Evolutionary conservation across 2,888 invertebrate genomes (phyloP), one percentile per base, ranked within the genome.

Genomic region (Eulithis prunata): DNA sequence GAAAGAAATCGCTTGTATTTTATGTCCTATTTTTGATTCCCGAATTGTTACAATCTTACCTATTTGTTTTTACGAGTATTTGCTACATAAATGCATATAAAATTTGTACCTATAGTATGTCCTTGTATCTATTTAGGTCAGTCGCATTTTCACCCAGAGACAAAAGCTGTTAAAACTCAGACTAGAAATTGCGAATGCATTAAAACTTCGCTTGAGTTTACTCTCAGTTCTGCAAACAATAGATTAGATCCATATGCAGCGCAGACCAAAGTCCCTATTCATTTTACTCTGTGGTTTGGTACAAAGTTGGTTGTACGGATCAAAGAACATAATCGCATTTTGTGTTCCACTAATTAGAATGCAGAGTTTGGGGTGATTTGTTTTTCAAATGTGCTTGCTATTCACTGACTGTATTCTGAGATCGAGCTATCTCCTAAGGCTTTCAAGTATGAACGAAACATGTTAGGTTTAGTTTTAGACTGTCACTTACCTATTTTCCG

Each of bases 121-220:
- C n/a, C 36, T 47, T 47, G 36, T 57, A 52, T 43, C 5, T 55
- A 54, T 54, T 12, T 64, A 43, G 54, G 56, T 56, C 51, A 56
- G 51, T 5, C 43, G 51, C 56, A 52, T 60, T 60, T 59, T 36
- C 21, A 54, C 43, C 45, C n/a, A 36, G 57, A 64, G 64, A 64
- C 67, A 68, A 63, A 68, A 49, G 57, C 61, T 64, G 62, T 64
- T 68, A 68, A 61, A 68, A 64, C 54, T 68, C 64, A 36, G 41
- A 36, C 57, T 55, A 46, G 64, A 68, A 64, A 68, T 68, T 51
- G 64, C 54, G 57, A 68, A 68, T 64, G 68, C 68, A 68, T 68
- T 68, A 68, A 68, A 64, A 68, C 49, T 64, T 64, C 21, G 1
- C 28, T 3, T 46, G 61, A 68, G 64, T 57, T 67, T 54, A 49